These are phyloP conservation scores for Drosophila ironensis DNA, from an alignment of 1,140 invertebrate genomes.

Conservation along the genomic window DNA sequence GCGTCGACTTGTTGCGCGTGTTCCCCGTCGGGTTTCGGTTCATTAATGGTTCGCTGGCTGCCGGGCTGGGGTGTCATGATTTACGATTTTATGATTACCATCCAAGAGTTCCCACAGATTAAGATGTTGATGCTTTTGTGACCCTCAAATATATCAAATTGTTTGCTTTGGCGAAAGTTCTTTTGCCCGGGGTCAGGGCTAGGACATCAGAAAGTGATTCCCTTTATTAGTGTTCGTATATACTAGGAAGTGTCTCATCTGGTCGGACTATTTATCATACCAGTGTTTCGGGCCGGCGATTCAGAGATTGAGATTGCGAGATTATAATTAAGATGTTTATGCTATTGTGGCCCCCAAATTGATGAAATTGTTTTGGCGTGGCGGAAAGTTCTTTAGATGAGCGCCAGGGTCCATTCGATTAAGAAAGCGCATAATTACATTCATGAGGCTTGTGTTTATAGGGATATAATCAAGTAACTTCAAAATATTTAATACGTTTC, in stretches of 20 bases:
- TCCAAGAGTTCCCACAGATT: constrained; percentile 58
- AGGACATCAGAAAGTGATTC: background rate
- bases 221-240: background rate
- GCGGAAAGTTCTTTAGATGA: constrained; percentile 11
- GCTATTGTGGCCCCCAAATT: constrained; percentile 43
- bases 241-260: background rate
- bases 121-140: constrained; percentile 48
- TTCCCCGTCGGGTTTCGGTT: constrained; percentile 29
- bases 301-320: background rate
- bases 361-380: constrained; percentile 53
- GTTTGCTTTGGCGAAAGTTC: constrained; percentile 41
- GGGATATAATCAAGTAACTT: no score
- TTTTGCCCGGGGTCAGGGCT: constrained; percentile 27
- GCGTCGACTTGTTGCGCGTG: constrained; percentile 62
- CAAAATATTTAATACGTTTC: no score
- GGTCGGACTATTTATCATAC: background rate
- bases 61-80: constrained; percentile 37
- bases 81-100: constrained; percentile 66
- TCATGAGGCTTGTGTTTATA: no score
- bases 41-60: constrained; percentile 52
- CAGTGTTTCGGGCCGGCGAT: no score
- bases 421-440: background rate
- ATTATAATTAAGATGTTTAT: constrained; percentile 7
- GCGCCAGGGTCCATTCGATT: constrained; percentile 16
- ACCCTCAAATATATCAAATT: constrained; percentile 59